These are phyloP conservation scores for Colletes gigas DNA, from an alignment of 1,140 invertebrate genomes.

Conservation along the genomic window DNA sequence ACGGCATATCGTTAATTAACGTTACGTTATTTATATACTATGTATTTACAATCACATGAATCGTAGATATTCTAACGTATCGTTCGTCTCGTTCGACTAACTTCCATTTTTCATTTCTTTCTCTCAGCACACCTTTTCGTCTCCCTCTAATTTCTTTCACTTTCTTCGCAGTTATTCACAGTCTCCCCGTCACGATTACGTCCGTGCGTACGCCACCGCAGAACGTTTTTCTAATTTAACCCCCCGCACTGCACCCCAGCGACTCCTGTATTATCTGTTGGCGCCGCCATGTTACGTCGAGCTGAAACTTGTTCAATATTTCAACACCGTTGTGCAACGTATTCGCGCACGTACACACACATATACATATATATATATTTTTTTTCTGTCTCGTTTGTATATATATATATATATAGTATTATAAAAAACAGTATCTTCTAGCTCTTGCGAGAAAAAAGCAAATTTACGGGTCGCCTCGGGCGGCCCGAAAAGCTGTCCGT, in stretches of 20 bases:
- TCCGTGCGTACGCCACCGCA: no score
- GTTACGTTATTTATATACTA: constrained; percentile 81
- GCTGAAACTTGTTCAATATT: constrained; percentile 81
- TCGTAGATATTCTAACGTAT: constrained; percentile 79
- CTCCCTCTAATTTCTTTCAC: constrained; percentile 14
- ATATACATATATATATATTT: constrained; percentile 65
- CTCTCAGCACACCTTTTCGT: constrained; percentile 43
- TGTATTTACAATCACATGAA: constrained; percentile 82
- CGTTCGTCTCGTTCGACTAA: constrained; percentile 69
- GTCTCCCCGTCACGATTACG: no score
- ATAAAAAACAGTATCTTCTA: constrained; percentile 66
- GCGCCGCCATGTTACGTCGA: constrained; percentile 67
- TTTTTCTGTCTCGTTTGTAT: constrained; percentile 53
- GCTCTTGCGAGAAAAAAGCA: constrained; percentile 60
- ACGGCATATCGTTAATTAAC: constrained; percentile 80
- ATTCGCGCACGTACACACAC: constrained; percentile 63
- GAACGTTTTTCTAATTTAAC: not conserved
- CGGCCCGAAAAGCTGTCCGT: constrained; percentile 56
- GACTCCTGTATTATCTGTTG: constrained; percentile 43
- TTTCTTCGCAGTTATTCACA: not conserved
- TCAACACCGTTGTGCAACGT: constrained; percentile 63
- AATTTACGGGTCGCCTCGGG: constrained; percentile 41
- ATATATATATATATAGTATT: constrained; percentile 62
- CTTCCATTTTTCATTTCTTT: constrained; percentile 30
- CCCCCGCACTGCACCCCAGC: not conserved